Evolutionary conservation across 2,113 vertebrate species (phyloP), one percentile per base, ranked within the genome.

Genomic region (Oreochromis tanganicae): DNA sequence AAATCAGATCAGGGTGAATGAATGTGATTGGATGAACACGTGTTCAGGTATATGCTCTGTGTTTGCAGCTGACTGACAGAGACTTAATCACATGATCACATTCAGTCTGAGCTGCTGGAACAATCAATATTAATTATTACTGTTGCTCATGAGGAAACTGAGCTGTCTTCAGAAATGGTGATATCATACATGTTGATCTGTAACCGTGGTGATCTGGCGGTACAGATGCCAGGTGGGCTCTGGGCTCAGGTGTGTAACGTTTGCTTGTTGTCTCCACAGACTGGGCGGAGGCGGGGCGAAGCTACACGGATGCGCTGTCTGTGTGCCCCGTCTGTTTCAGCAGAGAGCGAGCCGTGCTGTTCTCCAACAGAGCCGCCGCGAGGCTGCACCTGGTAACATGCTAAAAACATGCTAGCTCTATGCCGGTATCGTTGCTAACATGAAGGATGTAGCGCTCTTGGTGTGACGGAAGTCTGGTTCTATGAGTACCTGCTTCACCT

Each of bases 281-380:
- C 29, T 95, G 94, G 92, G 2, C 4, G 6, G 86, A 63, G 24
- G 94, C 95, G 0, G 92, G 90, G 29, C 57, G 2, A 6, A 91
- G 81, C 57, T 95, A 95, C 91, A 91, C 88, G 1, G 91, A 93
- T 41, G 94, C 95, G 1, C 9, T 95, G 83, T 57, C 38, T 50
- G 34, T 90, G n/a, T 95, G 94, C 84, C 95, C 95, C 0, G 83
- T 93, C 0, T 87, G 90, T 57, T 95, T 89, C 89, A 88, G 82
- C 88, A 29, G 11, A 84, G 94, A 95, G 57, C 34, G 94, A 86
- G 81, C 94, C 0, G 86, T 95, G 9, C 50, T 95, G 66, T 95
- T 95, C 81, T 95, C 95, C 88, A 95, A 95, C 85, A 80, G 95
- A 90, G 95, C 94, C 4, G 95, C 95, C 13, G 92, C 94, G 1